A percentile compares a stretch with the other conserved stretches of the same genome.
These are phyloP conservation scores for Pristionchus mayeri DNA, from an alignment of 2,888 invertebrate genomes.

Conservation along the genomic window DNA sequence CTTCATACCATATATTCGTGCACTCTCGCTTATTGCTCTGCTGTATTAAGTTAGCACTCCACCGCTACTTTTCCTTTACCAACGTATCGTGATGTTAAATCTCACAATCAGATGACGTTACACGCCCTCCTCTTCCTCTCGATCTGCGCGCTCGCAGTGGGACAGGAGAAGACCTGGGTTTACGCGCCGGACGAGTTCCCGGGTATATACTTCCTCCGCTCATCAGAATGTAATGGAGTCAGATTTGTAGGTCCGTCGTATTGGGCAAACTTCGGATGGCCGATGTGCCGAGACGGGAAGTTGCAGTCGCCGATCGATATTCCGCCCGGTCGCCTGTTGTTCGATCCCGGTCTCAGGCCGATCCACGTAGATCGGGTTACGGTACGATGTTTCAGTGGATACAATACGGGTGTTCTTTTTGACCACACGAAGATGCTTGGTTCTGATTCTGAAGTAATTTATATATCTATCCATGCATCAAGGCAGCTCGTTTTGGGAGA, in stretches of 20 bases:
- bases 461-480: no score
- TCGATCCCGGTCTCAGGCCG: constrained; percentile 92
- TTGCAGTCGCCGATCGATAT: constrained; percentile 97
- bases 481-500: no score
- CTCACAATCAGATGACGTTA: constrained; percentile 29
- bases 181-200: neutral
- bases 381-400: no score
- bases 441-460: no score
- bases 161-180: neutral
- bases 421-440: no score
- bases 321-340: constrained; percentile 91
- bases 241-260: constrained; percentile 88
- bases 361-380: constrained; percentile 94
- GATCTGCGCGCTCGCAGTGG: neutral
- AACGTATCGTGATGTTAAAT: neutral
- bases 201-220: neutral
- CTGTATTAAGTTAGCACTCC: no score
- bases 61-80: neutral
- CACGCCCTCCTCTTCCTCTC: neutral
- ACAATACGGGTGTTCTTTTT: no score
- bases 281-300: constrained; percentile 94
- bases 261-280: constrained; percentile 95
- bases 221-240: neutral
- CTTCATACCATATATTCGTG: no score
- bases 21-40: no score